Evolutionary conservation across 2,113 vertebrate species (phyloP).

Genomic region (Sporophila hypoxantha): DNA sequence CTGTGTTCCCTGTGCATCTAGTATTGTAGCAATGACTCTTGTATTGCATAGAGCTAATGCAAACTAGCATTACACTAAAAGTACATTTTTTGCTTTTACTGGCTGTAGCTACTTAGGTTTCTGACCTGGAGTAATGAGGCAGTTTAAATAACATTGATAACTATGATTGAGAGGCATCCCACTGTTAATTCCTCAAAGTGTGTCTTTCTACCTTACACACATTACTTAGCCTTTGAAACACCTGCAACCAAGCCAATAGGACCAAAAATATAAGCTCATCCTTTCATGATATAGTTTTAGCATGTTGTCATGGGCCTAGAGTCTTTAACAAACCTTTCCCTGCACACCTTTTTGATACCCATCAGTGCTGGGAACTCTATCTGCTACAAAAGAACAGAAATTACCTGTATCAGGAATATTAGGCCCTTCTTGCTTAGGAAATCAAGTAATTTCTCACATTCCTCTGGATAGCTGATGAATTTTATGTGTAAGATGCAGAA

Average conservation of each 20-base stretch:
- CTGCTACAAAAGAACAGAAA: neutral
- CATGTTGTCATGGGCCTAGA: neutral
- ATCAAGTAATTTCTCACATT: neutral
- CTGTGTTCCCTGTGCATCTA: neutral
- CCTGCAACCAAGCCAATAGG: neutral
- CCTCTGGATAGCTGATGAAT: neutral
- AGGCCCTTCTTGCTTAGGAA: neutral
- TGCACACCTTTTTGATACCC: neutral
- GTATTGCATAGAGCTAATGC: neutral
- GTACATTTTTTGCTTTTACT: neutral
- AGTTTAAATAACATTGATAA: neutral
- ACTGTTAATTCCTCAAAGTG: neutral
- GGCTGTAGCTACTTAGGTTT: neutral
- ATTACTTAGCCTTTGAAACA: neutral
- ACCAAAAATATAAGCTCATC: neutral
- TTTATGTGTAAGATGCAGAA: conserved; percentile 1
- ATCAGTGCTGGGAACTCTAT: neutral
- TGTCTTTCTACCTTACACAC: neutral
- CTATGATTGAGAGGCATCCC: neutral
- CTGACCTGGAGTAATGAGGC: neutral
- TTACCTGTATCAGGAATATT: neutral
- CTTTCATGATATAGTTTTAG: neutral
- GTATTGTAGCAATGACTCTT: neutral
- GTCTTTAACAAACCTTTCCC: neutral
- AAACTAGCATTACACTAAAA: neutral